Conservation (phyloP, 1,140 invertebrate genomes). For the Achroia grisella region DNA sequence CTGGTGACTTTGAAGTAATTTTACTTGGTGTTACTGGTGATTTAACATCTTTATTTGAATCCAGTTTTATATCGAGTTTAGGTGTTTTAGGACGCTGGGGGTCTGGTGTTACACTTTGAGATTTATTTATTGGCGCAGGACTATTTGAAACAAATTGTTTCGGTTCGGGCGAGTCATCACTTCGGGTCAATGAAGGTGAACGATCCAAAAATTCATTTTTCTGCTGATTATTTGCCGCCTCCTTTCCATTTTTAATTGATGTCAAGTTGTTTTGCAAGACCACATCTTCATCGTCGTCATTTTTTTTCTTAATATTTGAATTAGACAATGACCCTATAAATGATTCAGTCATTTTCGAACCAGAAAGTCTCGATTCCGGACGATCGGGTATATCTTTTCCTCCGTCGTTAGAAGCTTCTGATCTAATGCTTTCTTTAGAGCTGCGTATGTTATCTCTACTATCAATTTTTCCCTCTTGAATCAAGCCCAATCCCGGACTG, state of each 20-base stretch:
- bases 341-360: slow-evolving; percentile 69
- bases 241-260: slow-evolving; percentile 21
- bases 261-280: slow-evolving; percentile 48
- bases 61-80: slow-evolving; percentile 42
- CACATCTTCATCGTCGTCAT: slow-evolving; percentile 64
- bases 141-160: slow-evolving; percentile 40
- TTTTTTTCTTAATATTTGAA: slow-evolving; percentile 42
- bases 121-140: slow-evolving; percentile 32
- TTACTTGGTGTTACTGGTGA: slow-evolving; percentile 24
- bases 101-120: slow-evolving; percentile 45
- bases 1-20: slow-evolving; percentile 39
- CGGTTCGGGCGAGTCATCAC: slow-evolving; percentile 68
- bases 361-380: slow-evolving; percentile 61
- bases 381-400: slow-evolving; percentile 46
- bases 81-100: slow-evolving; percentile 54
- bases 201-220: slow-evolving; percentile 58
- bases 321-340: slow-evolving; percentile 60
- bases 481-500: slow-evolving; percentile 57
- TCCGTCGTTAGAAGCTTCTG: slow-evolving; percentile 46
- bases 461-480: slow-evolving; percentile 59
- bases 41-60: slow-evolving; percentile 25
- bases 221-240: slow-evolving; percentile 23
- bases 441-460: slow-evolving; percentile 52
- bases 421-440: slow-evolving; percentile 58
- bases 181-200: slow-evolving; percentile 67